Percentiles rank a stretch among this genome's conserved stretches.
phyloP scores from a whole-genome alignment of 2,113 vertebrate genomes.

The Scolopax mira region DNA sequence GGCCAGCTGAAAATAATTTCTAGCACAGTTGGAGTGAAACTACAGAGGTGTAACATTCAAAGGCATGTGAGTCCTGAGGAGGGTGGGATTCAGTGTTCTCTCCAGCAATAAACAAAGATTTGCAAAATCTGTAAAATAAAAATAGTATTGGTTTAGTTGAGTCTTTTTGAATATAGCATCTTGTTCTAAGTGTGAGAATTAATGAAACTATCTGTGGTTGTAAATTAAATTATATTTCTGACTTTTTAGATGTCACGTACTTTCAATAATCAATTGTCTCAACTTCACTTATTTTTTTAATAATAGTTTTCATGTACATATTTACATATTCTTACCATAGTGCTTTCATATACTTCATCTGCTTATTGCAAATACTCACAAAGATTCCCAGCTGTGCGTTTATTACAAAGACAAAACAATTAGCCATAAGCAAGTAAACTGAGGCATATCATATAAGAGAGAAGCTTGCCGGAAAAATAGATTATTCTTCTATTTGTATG shows the following conservation, averaged over 20 bases:
- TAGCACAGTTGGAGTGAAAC: slow-evolving; percentile 47
- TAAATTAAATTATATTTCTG: background rate
- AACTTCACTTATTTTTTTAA: background rate
- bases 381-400: background rate
- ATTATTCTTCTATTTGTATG: background rate
- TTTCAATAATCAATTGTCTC: background rate
- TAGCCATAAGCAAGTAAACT: background rate
- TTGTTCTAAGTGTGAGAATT: background rate
- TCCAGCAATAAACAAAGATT: slow-evolving; percentile 51
- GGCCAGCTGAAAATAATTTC: slow-evolving; percentile 68
- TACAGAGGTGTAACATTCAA: slow-evolving; percentile 52
- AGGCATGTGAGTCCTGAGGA: slow-evolving; percentile 23
- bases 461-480: background rate
- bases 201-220: background rate
- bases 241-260: background rate
- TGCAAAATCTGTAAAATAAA: background rate
- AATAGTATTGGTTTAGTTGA: background rate
- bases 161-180: background rate
- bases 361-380: background rate
- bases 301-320: background rate
- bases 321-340: background rate
- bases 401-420: background rate
- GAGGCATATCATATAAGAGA: background rate
- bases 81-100: background rate
- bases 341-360: background rate